Conservation (phyloP, 2,888 invertebrate genomes). For the Aricia artaxerxes region DNA sequence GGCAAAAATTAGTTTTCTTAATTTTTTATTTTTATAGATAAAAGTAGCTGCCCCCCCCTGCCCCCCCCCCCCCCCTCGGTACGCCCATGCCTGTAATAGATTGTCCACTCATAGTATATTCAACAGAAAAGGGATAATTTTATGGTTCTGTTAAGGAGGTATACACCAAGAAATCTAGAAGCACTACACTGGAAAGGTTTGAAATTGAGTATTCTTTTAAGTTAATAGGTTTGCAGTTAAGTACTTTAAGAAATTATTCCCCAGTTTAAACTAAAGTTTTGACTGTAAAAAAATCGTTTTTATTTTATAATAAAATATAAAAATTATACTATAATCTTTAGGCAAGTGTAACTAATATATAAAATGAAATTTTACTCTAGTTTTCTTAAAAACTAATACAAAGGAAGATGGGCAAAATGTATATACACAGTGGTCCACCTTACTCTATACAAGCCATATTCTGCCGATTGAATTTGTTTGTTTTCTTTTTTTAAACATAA, state of each 20-base stretch:
- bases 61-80: too few species aligned
- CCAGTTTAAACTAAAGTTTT: background rate
- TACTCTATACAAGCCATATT: background rate
- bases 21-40: too few species aligned
- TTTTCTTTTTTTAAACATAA: background rate
- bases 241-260: background rate
- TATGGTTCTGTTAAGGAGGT: background rate
- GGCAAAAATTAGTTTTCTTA: too few species aligned
- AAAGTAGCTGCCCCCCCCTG: too few species aligned
- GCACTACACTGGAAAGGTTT: background rate
- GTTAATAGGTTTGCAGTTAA: background rate
- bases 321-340: constrained; percentile 20
- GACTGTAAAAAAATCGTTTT: constrained; percentile 9
- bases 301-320: constrained; percentile 23
- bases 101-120: background rate
- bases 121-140: background rate
- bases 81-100: background rate
- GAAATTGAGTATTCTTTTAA: background rate
- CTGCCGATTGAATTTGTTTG: background rate
- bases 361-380: constrained; percentile 27
- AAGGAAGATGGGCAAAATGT: constrained; percentile 7
- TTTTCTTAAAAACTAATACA: constrained; percentile 28
- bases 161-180: background rate
- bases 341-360: constrained; percentile 22
- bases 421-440: background rate